Conservation (phyloP, 2,797 vertebrate species). For the Acanthurus tractus region DNA sequence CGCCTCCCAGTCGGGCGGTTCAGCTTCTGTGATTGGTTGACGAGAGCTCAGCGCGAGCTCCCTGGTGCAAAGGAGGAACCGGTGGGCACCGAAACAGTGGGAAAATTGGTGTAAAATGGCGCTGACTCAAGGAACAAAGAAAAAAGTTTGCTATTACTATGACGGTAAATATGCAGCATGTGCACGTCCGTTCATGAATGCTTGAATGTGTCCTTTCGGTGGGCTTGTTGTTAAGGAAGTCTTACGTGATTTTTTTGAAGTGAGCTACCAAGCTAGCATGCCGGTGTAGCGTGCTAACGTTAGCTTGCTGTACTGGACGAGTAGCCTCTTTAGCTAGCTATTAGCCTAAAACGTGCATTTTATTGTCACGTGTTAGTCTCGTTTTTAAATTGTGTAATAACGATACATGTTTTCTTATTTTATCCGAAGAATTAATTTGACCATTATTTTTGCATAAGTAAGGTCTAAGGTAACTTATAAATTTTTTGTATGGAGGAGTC, state of each 20-base stretch:
- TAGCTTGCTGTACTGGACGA: slow-evolving; percentile 45
- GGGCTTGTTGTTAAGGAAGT: background rate
- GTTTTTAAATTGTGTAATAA: background rate
- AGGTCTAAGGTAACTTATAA: background rate
- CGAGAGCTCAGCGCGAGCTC: slow-evolving; percentile 6
- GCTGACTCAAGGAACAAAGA: slow-evolving; percentile 96
- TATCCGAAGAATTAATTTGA: rapidly evolving
- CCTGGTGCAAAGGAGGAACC: slow-evolving; percentile 41
- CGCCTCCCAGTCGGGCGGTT: slow-evolving; percentile 54
- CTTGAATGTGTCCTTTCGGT: rapidly evolving
- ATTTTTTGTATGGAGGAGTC: background rate
- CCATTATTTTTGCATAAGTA: background rate
- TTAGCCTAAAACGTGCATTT: slow-evolving; percentile 27
- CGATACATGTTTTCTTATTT: rapidly evolving
- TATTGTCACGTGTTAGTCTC: background rate
- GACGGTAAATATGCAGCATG: slow-evolving; percentile 87
- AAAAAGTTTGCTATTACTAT: slow-evolving; percentile 99
- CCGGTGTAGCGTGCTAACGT: slow-evolving; percentile 59
- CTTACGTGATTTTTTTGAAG: background rate
- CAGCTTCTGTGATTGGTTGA: slow-evolving; percentile 62
- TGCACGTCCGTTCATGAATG: background rate
- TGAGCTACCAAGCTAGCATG: slow-evolving; percentile 44
- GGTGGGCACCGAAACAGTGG: slow-evolving; percentile 55
- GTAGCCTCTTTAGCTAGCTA: slow-evolving; percentile 40
- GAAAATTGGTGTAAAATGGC: slow-evolving; percentile 91